Percentiles rank a stretch among this genome's conserved stretches.
Conservation (phyloP, 2,113 vertebrate genomes). For the Chinchilla lanigera region DNA sequence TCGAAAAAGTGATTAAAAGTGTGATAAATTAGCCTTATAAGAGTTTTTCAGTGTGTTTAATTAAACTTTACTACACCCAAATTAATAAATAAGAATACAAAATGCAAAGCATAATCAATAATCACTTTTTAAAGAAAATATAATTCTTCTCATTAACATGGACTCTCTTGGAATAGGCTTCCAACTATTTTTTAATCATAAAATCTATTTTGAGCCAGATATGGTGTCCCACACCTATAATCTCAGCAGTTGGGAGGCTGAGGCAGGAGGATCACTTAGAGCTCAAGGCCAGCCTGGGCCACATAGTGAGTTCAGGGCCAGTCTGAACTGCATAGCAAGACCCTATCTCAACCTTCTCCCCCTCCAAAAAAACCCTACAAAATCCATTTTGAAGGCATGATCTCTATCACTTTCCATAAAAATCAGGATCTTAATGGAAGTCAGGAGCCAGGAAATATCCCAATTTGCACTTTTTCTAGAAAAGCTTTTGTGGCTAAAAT, state of each 20-base stretch:
- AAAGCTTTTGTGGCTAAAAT: background rate
- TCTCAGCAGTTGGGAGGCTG: background rate
- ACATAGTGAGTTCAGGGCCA: background rate
- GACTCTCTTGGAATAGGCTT: background rate
- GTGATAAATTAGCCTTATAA: background rate
- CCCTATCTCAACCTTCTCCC: background rate
- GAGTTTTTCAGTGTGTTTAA: background rate
- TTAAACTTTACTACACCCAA: background rate
- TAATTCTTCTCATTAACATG: background rate
- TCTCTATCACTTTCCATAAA: background rate
- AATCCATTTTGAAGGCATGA: background rate
- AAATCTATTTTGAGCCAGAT: background rate
- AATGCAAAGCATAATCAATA: background rate
- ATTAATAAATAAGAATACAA: constrained; percentile 28
- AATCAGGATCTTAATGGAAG: background rate
- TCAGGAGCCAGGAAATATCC: background rate
- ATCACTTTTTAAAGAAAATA: constrained; percentile 38
- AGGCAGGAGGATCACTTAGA: background rate
- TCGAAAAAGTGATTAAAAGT: background rate
- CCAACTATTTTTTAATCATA: background rate
- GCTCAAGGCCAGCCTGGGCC: background rate
- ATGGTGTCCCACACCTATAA: background rate
- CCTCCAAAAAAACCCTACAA: background rate
- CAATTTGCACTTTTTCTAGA: background rate
- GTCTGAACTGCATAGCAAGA: background rate